Percentiles rank a stretch among this genome's conserved stretches.
Evolutionary conservation across 1,140 invertebrate species (phyloP).

Genomic region (Mycetomoellerius zeteki): DNA sequence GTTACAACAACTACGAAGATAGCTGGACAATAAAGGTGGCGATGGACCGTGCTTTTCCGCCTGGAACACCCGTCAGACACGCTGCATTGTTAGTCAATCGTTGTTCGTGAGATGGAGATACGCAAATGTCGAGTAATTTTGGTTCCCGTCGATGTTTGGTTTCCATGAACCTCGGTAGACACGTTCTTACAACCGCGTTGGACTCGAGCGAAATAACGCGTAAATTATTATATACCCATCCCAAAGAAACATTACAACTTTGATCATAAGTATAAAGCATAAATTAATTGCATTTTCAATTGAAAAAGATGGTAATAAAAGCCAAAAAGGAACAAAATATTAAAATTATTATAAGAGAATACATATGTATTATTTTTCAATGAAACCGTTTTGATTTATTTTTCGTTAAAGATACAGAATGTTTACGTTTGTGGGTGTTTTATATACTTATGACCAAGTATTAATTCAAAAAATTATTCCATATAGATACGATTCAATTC

Average conservation of each 20-base stretch:
- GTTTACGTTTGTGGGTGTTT: no score
- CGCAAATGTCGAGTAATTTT: conserved; percentile 27
- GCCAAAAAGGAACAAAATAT: no score
- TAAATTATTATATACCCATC: not conserved
- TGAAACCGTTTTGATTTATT: no score
- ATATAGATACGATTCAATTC: not conserved
- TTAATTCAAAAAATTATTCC: not conserved
- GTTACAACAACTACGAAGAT: not conserved
- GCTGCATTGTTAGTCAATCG: conserved; percentile 45
- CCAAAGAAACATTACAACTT: not conserved
- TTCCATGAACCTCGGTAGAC: not conserved
- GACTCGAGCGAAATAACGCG: conserved; percentile 18
- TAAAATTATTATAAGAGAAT: no score
- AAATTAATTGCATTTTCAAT: no score
- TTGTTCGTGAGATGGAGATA: conserved; percentile 52
- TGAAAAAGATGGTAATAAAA: no score
- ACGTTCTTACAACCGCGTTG: not conserved
- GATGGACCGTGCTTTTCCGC: conserved; percentile 27
- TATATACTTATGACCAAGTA: not conserved
- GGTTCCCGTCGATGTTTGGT: not conserved
- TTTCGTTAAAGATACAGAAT: no score
- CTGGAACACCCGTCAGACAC: not conserved
- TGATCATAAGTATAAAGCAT: no score
- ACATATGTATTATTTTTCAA: no score
- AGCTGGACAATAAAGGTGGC: conserved; percentile 11